Evolutionary conservation across 1,140 invertebrate species (phyloP).

Genomic region (Plectrocnemia conspersa): DNA sequence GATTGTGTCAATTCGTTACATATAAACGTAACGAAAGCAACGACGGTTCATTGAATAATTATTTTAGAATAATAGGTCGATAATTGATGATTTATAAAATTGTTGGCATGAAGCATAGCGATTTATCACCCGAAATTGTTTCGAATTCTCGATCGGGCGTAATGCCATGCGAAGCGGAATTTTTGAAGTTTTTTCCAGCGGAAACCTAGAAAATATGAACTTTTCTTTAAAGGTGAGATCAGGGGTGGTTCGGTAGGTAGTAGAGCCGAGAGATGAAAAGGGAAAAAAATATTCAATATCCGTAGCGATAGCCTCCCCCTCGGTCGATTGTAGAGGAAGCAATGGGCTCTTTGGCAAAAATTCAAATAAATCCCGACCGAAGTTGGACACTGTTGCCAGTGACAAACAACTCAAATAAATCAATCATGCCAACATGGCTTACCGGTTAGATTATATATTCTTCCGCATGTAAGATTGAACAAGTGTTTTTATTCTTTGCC

Average conservation of each 20-base stretch:
- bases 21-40: too few species aligned
- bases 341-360: slow-evolving; percentile 45
- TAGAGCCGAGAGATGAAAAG: slow-evolving; percentile 19
- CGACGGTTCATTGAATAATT: too few species aligned
- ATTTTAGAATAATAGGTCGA: too few species aligned
- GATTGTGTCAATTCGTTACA: too few species aligned
- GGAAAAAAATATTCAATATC: slow-evolving; percentile 36
- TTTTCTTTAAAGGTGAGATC: slow-evolving; percentile 31
- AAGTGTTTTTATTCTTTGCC: slow-evolving; percentile 32
- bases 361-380: slow-evolving; percentile 52
- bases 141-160: too few species aligned
- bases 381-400: slow-evolving; percentile 36
- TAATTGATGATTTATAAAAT: too few species aligned
- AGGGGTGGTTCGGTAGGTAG: not conserved
- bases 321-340: slow-evolving; percentile 46
- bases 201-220: slow-evolving; percentile 8
- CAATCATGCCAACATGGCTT: slow-evolving; percentile 50
- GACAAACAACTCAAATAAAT: slow-evolving; percentile 56
- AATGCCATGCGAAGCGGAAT: too few species aligned
- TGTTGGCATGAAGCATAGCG: too few species aligned
- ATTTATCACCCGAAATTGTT: too few species aligned
- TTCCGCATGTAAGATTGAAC: slow-evolving; percentile 30
- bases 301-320: slow-evolving; percentile 30
- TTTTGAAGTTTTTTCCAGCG: not conserved
- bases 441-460: slow-evolving; percentile 25